phyloP scores from a whole-genome alignment of 1,140 invertebrate species.

The Drosophila sechellia region DNA sequence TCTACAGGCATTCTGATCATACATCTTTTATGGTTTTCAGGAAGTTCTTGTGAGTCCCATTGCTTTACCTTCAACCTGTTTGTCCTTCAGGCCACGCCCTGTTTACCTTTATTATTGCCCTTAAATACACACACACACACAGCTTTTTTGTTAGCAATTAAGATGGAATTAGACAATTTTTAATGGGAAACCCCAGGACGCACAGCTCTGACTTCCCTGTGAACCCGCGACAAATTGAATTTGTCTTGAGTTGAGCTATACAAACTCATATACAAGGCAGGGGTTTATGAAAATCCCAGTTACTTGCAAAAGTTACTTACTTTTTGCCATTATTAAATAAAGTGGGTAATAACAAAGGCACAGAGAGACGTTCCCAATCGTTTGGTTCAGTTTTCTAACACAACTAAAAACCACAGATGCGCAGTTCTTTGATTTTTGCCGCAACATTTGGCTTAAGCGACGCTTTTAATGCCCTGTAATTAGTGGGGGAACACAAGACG shows the following conservation, averaged over 20 bases:
- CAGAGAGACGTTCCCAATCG: no score
- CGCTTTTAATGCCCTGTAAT: conserved; percentile 54
- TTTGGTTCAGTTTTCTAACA: neutral
- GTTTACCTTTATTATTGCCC: conserved; percentile 66
- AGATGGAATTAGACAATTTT: conserved; percentile 73
- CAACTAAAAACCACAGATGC: neutral
- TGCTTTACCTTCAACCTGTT: conserved; percentile 2
- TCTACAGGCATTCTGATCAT: conserved; percentile 8
- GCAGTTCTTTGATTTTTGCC: conserved; percentile 2
- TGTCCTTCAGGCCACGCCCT: conserved; percentile 4
- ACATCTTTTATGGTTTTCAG: conserved; percentile 27
- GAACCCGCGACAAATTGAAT: conserved; percentile 7
- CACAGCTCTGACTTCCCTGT: conserved; percentile 13
- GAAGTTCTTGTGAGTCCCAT: neutral
- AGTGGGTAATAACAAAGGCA: no score
- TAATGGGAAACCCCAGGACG: conserved; percentile 66
- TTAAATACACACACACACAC: conserved; percentile 1
- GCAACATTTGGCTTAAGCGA: conserved; percentile 39
- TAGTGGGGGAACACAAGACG: conserved; percentile 7
- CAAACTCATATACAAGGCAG: neutral
- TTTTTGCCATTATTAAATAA: no score
- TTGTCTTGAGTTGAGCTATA: conserved; percentile 4
- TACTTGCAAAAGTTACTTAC: no score
- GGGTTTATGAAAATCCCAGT: no score
- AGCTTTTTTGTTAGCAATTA: conserved; percentile 73